phyloP scores from a whole-genome alignment of 2,888 invertebrate species.

The Tethea ocularis region DNA sequence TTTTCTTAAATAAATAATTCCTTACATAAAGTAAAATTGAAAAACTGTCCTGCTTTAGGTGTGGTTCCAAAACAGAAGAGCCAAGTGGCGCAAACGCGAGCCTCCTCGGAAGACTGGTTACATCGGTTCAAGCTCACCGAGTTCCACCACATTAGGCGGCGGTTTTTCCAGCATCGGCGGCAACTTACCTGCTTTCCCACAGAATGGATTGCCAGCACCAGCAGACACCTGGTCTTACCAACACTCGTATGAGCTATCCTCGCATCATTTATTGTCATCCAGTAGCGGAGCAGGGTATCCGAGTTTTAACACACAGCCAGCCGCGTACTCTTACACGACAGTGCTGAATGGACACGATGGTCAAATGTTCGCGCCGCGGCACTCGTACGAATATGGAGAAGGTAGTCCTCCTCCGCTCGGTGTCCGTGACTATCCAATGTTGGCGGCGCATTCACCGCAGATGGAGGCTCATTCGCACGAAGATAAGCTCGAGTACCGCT shows the following conservation, averaged over 20 bases:
- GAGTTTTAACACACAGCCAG: slow-evolving; percentile 84
- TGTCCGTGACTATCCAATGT: slow-evolving; percentile 86
- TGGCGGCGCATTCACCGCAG: slow-evolving; percentile 85
- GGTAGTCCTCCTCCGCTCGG: slow-evolving; percentile 86
- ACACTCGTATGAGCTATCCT: slow-evolving; percentile 89
- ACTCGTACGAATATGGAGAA: slow-evolving; percentile 84
- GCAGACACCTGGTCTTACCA: slow-evolving; percentile 93
- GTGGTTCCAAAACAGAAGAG: slow-evolving; percentile 95
- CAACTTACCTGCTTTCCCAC: slow-evolving; percentile 81
- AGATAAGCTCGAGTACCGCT: slow-evolving; percentile 73
- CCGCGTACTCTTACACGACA: slow-evolving; percentile 86
- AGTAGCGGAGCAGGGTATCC: slow-evolving; percentile 87
- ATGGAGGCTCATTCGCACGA: slow-evolving; percentile 82
- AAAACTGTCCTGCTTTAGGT: slow-evolving; percentile 66
- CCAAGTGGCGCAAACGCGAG: slow-evolving; percentile 97
- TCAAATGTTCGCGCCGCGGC: slow-evolving; percentile 87
- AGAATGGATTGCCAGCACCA: slow-evolving; percentile 85
- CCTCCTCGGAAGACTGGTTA: slow-evolving; percentile 95
- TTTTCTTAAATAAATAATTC: neutral
- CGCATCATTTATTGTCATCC: slow-evolving; percentile 90
- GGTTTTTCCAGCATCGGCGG: slow-evolving; percentile 81
- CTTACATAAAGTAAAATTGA: slow-evolving; percentile 21
- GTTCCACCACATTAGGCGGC: slow-evolving; percentile 86
- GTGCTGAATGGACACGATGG: slow-evolving; percentile 89
- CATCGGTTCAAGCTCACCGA: slow-evolving; percentile 88